phyloP scores from a whole-genome alignment of 2,888 invertebrate species.

The Lobophora halterata region DNA sequence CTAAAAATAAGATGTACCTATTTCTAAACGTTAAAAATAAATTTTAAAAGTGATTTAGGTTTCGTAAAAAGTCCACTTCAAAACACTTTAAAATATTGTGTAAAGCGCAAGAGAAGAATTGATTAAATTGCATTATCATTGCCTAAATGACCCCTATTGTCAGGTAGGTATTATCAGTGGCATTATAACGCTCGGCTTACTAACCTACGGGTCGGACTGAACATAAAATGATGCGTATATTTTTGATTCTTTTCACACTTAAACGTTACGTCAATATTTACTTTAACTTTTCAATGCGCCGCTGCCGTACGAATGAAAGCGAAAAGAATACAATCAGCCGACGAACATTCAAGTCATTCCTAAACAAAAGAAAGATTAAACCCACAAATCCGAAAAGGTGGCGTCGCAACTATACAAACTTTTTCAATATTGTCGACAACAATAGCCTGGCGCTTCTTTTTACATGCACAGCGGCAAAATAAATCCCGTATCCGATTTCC shows the following conservation, averaged over 20 bases:
- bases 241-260: constrained; percentile 52
- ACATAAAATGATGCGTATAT: constrained; percentile 38
- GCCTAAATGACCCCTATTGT: constrained; percentile 34
- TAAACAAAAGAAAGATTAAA: constrained; percentile 53
- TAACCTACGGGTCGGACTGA: constrained; percentile 55
- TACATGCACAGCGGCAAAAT: constrained; percentile 48
- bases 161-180: constrained; percentile 32
- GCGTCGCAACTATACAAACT: constrained; percentile 56
- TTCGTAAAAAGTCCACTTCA: constrained; percentile 9
- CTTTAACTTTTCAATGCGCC: constrained; percentile 50
- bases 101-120: constrained; percentile 22
- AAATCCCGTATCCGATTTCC: constrained; percentile 58
- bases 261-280: constrained; percentile 61
- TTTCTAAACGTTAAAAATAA: too few species aligned
- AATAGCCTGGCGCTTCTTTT: constrained; percentile 55
- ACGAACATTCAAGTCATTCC: constrained; percentile 43
- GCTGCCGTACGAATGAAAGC: constrained; percentile 42
- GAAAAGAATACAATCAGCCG: constrained; percentile 42
- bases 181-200: constrained; percentile 47
- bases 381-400: constrained; percentile 57
- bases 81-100: constrained; percentile 8
- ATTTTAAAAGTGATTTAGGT: too few species aligned
- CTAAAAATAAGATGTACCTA: too few species aligned
- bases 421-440: constrained; percentile 69
- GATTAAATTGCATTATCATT: constrained; percentile 29